phyloP scores from a whole-genome alignment of 2,888 invertebrate genomes.

The Eilema griseolum region DNA sequence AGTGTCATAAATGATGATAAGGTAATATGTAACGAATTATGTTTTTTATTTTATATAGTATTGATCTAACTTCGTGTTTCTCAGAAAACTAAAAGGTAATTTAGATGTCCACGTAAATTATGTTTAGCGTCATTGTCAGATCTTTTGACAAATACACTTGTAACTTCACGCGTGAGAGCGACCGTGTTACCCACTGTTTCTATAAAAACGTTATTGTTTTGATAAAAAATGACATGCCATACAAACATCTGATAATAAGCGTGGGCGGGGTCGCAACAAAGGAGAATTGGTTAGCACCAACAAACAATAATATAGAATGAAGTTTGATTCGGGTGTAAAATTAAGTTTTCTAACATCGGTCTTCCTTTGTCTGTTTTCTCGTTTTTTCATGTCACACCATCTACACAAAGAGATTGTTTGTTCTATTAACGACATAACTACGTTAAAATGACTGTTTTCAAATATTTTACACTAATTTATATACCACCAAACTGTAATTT shows the following conservation, averaged over 20 bases:
- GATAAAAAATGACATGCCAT: constrained; percentile 85
- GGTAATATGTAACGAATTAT: neutral
- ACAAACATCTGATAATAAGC: constrained; percentile 84
- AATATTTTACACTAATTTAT: constrained; percentile 48
- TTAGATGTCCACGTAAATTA: constrained; percentile 73
- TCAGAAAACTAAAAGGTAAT: constrained; percentile 50
- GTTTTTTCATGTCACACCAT: constrained; percentile 72
- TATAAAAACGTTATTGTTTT: constrained; percentile 81
- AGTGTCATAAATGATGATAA: too few relatives aligned
- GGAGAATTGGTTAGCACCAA: constrained; percentile 83
- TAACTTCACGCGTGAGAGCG: constrained; percentile 66
- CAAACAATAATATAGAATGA: constrained; percentile 76
- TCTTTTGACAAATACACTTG: constrained; percentile 73
- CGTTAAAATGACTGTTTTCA: constrained; percentile 65
- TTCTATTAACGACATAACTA: constrained; percentile 66
- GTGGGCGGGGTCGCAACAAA: constrained; percentile 83
- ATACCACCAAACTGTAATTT: constrained; percentile 52
- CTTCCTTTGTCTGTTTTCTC: constrained; percentile 69
- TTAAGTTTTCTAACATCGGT: constrained; percentile 80
- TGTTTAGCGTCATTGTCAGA: constrained; percentile 67
- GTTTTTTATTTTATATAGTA: neutral
- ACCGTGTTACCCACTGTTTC: constrained; percentile 64
- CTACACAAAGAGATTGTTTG: constrained; percentile 72
- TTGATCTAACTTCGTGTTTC: constrained; percentile 11
- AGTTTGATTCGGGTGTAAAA: constrained; percentile 83